These are phyloP conservation scores for Hystrix brachyura DNA, from an alignment of 2,113 vertebrate genomes.

Conservation along the genomic window DNA sequence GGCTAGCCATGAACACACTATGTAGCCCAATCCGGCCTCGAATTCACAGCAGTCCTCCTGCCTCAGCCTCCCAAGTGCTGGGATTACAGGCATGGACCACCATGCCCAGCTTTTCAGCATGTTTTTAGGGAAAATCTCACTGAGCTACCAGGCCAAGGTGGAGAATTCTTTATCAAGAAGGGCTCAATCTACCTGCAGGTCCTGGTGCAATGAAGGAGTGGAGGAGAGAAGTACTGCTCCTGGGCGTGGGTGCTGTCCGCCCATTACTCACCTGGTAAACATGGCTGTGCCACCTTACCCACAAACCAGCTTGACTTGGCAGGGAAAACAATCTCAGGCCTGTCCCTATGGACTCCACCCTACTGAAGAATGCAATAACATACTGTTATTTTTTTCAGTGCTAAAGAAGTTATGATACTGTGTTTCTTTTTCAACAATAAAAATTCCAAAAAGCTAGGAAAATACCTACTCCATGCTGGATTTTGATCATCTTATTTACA, in stretches of 20 bases:
- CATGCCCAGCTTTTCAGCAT: neutral
- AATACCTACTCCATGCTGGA: conserved; percentile 48
- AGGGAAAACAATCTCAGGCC: neutral
- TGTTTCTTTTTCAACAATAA: conserved; percentile 56
- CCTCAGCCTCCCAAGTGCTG: neutral
- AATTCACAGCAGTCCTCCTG: neutral
- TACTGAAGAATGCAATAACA: neutral
- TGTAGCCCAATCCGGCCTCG: neutral
- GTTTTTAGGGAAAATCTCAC: conserved; percentile 10
- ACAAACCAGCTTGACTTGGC: neutral
- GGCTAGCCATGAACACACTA: neutral
- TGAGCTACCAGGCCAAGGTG: neutral
- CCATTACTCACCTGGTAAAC: neutral
- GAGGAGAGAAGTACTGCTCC: neutral
- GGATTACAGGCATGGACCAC: neutral
- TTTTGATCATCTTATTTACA: conserved; percentile 71
- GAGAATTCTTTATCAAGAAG: neutral
- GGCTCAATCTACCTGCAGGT: neutral
- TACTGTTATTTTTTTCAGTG: neutral
- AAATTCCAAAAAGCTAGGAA: conserved; percentile 53
- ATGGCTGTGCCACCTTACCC: neutral
- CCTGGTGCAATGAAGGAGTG: neutral
- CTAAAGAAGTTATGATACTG: neutral
- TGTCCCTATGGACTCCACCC: neutral
- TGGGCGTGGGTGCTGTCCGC: neutral